Conservation (phyloP, 2,113 vertebrate genomes). For the Abramis brama region DNA sequence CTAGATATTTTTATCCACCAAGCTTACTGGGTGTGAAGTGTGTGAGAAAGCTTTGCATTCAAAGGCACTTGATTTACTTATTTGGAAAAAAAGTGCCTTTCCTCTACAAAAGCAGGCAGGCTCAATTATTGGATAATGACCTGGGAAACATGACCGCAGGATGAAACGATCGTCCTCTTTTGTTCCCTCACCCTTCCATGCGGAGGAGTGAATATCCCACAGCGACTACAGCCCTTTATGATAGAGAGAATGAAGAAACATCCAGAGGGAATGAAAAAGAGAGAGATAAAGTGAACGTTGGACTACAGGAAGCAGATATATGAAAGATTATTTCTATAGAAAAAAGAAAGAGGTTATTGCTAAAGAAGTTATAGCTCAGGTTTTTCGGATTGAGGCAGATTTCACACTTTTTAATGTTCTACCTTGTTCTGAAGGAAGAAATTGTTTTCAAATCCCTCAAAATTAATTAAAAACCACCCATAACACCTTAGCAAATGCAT, state of each 20-base stretch:
- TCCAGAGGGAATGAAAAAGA: background rate
- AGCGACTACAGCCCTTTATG: constrained; percentile 15
- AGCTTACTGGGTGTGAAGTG: background rate
- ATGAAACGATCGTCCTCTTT: constrained; percentile 44
- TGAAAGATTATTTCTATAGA: background rate
- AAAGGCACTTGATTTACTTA: constrained; percentile 7
- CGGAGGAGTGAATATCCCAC: background rate
- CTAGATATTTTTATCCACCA: background rate
- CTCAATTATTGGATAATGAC: constrained; percentile 34
- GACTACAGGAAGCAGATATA: background rate
- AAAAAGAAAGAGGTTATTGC: background rate
- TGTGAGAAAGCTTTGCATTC: background rate
- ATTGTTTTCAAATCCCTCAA: background rate
- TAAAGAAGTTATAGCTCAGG: constrained; percentile 2
- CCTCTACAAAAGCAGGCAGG: background rate
- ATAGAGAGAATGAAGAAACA: background rate
- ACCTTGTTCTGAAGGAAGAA: background rate
- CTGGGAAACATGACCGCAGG: background rate
- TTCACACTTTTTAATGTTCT: constrained; percentile 1
- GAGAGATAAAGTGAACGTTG: constrained; percentile 23
- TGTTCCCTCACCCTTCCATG: background rate
- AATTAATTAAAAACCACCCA: background rate
- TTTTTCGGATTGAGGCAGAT: constrained; percentile 4
- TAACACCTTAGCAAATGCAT: background rate
- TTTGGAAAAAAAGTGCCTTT: background rate